Percentiles rank a stretch among this genome's conserved stretches.
These are phyloP conservation scores for Chrysaora quinquecirrha DNA, from an alignment of 30 jellyfish, hydroid and myxozoan genomes.

Conservation along the genomic window DNA sequence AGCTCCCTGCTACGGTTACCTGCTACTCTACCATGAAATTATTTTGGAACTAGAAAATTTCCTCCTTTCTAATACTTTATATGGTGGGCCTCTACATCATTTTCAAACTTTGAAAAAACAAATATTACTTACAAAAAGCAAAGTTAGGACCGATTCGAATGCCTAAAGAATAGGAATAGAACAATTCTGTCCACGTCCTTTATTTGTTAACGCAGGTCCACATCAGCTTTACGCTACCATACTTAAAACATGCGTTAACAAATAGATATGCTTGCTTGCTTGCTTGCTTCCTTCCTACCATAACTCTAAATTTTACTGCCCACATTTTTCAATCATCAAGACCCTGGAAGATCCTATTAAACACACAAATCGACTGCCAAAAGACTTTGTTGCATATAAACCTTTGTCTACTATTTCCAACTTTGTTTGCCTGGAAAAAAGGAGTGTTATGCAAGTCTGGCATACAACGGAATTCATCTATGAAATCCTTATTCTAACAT, in stretches of 20 bases:
- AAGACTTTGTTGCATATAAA: background rate
- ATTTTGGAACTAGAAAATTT: background rate
- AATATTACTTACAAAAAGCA: background rate
- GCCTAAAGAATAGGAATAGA: background rate
- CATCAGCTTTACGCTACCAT: too few relatives aligned
- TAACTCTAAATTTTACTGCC: background rate
- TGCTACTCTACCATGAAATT: background rate
- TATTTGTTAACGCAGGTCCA: too few relatives aligned
- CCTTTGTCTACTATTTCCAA: background rate
- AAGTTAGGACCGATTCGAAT: background rate
- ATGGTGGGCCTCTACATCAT: background rate
- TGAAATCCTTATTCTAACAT: background rate
- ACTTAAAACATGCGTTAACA: too few relatives aligned
- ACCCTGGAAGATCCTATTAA: background rate
- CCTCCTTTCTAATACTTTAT: background rate
- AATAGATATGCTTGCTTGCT: too few relatives aligned
- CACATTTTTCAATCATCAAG: background rate
- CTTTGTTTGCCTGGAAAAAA: background rate
- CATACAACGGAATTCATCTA: background rate
- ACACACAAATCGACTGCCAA: background rate
- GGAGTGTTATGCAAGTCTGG: too few relatives aligned
- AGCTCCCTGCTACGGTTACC: constrained; percentile 1
- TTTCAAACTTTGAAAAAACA: background rate
- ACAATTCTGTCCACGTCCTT: too few relatives aligned
- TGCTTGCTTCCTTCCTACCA: too few relatives aligned